Evolutionary conservation across 2,113 vertebrate genomes (phyloP).

Genomic region (Brevimyrus niger): DNA sequence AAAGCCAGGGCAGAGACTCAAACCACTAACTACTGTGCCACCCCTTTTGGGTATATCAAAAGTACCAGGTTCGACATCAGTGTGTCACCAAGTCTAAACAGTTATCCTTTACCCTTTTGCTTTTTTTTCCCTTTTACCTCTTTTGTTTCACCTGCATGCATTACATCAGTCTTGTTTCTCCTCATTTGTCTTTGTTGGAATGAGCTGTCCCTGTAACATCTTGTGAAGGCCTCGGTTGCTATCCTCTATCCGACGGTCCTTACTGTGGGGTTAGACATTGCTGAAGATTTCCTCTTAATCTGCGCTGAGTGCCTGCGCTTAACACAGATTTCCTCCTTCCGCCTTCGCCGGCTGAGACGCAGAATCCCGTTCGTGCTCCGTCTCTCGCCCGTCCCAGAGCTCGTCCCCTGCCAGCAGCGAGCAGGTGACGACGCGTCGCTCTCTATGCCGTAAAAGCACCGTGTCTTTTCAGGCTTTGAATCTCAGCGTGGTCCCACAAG

Average conservation of each 20-base stretch:
- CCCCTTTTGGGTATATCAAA: neutral
- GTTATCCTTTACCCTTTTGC: neutral
- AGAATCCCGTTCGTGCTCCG: neutral
- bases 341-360: neutral
- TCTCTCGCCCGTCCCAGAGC: neutral
- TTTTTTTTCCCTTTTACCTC: neutral
- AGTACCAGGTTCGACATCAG: neutral
- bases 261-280: neutral
- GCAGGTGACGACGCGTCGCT: neutral
- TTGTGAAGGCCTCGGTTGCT: neutral
- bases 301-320: neutral
- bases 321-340: neutral
- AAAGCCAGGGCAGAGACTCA: neutral
- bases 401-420: too few relatives aligned
- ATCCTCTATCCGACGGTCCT: neutral
- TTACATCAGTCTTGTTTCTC: neutral
- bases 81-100: neutral
- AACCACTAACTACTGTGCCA: neutral
- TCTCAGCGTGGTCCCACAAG: too few relatives aligned
- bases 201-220: neutral
- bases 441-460: neutral
- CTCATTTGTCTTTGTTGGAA: neutral
- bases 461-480: neutral
- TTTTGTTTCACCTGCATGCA: neutral
- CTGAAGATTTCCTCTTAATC: neutral